phyloP scores from a whole-genome alignment of 1,140 invertebrate genomes.

The Andricus grossulariae region DNA sequence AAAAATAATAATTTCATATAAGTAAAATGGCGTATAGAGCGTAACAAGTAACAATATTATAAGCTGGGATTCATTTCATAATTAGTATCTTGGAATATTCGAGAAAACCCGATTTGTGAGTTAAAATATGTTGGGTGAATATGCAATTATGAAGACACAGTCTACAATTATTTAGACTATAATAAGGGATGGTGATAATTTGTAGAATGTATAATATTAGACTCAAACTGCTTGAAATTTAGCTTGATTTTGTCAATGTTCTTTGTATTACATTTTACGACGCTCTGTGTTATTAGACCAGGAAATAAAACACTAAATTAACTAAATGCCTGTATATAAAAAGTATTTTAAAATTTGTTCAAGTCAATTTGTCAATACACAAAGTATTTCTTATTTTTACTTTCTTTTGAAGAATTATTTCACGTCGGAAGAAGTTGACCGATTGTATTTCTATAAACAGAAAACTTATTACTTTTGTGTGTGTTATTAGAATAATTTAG shows the following conservation, averaged over 20 bases:
- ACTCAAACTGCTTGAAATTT: too few species aligned
- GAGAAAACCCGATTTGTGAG: not conserved
- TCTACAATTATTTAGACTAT: constrained; percentile 25
- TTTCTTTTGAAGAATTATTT: not conserved
- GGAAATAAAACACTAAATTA: constrained; percentile 16
- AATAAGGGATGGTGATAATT: constrained; percentile 12
- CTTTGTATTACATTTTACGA: not conserved
- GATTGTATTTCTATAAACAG: not conserved
- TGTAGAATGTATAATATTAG: constrained; percentile 7
- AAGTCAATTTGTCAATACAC: not conserved
- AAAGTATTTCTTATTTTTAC: not conserved
- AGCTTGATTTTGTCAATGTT: not conserved
- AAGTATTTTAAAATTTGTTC: not conserved
- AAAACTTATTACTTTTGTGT: not conserved
- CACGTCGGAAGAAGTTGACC: not conserved
- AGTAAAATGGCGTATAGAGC: too few species aligned
- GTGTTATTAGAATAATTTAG: too few species aligned
- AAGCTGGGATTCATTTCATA: not conserved
- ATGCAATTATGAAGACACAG: constrained; percentile 25
- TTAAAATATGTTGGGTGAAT: not conserved
- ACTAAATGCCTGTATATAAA: not conserved
- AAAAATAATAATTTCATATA: too few species aligned
- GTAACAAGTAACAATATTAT: not conserved
- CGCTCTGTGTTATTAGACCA: constrained; percentile 5
- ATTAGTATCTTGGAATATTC: too few species aligned